Percentiles rank a stretch among this genome's conserved stretches.
Conservation (phyloP, 2,888 invertebrate species). For the Drosophila cracens region DNA sequence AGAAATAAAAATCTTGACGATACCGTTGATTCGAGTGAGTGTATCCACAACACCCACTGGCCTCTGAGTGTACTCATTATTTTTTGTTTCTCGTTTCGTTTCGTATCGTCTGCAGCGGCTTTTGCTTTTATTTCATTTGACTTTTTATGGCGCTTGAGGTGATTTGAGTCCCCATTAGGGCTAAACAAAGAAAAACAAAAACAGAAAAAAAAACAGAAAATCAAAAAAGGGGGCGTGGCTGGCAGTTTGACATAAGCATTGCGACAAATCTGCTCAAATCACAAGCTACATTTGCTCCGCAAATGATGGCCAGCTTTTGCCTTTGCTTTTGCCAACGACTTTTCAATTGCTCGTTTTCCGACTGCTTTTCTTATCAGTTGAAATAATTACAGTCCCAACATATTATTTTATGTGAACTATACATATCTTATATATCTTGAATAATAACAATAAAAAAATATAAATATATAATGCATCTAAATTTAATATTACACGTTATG, state of each 20-base stretch:
- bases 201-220: not conserved
- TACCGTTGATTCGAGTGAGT: slow-evolving; percentile 26
- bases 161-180: slow-evolving; percentile 63
- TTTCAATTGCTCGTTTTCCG: slow-evolving; percentile 1
- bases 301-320: slow-evolving; percentile 72
- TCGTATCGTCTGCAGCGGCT: slow-evolving; percentile 65
- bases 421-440: not conserved
- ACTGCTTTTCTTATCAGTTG: not conserved
- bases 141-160: slow-evolving; percentile 79
- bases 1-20: slow-evolving; percentile 80
- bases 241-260: slow-evolving; percentile 42
- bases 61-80: slow-evolving; percentile 64
- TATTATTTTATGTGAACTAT: no score
- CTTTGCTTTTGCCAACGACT: slow-evolving; percentile 31
- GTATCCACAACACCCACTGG: slow-evolving; percentile 23
- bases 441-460: not conserved
- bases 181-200: not conserved
- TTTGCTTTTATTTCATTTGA: slow-evolving; percentile 71
- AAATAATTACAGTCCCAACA: not conserved
- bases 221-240: slow-evolving; percentile 31
- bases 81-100: slow-evolving; percentile 35
- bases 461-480: not conserved
- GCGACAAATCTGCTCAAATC: slow-evolving; percentile 67
- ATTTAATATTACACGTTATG: not conserved
- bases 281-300: slow-evolving; percentile 77